Evolutionary conservation across 2,888 invertebrate genomes (phyloP).

Genomic region (Philereme transversata): DNA sequence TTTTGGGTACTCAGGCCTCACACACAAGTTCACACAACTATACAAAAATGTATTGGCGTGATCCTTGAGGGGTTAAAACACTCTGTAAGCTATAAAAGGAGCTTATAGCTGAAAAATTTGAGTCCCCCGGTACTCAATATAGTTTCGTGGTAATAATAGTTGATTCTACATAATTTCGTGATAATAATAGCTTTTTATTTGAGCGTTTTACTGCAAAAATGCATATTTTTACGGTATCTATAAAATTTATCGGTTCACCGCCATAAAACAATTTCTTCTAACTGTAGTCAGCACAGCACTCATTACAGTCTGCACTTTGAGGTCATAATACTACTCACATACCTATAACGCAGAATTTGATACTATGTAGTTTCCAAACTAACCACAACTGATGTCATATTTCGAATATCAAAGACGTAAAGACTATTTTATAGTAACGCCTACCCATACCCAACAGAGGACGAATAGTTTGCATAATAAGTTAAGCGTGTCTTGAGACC

Average conservation of each 20-base stretch:
- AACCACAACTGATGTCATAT: constrained; percentile 35
- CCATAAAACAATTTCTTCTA: constrained; percentile 23
- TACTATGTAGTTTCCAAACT: constrained; percentile 2
- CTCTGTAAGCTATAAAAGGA: no score
- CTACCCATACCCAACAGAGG: constrained; percentile 15
- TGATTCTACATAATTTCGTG: constrained; percentile 11
- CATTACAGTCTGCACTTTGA: constrained; percentile 11
- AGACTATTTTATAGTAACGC: constrained; percentile 40
- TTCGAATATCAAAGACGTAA: constrained; percentile 47
- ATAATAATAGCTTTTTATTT: constrained; percentile 17
- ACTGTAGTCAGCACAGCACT: constrained; percentile 17
- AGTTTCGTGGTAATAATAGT: constrained; percentile 2
- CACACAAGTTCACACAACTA: no score
- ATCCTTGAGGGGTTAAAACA: no score
- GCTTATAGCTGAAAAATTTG: no score
- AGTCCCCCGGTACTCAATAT: not conserved
- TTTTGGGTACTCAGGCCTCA: no score
- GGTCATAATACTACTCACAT: constrained; percentile 1
- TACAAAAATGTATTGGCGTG: no score
- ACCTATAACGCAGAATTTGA: not conserved
- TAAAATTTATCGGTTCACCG: constrained; percentile 28
- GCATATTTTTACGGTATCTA: constrained; percentile 29
- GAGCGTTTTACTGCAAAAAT: constrained; percentile 22
- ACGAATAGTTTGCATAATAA: constrained; percentile 45
- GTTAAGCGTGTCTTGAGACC: constrained; percentile 34